phyloP scores from a whole-genome alignment of 2,797 vertebrate species.

The Rhabdomys pumilio region DNA sequence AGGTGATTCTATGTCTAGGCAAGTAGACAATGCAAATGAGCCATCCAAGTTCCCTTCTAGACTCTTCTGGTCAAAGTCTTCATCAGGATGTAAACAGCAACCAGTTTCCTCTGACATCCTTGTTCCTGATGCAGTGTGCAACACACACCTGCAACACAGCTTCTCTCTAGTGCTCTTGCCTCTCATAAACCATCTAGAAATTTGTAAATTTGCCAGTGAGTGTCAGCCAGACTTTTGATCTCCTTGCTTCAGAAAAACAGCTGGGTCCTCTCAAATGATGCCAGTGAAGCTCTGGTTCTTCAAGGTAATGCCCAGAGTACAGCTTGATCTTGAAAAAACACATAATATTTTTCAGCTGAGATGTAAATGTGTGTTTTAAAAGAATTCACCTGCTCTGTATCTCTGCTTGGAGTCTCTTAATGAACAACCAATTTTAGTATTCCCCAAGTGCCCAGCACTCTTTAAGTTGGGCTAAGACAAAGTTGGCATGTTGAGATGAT shows the following conservation, averaged over 20 bases:
- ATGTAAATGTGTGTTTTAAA: background rate
- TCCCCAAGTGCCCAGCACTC: background rate
- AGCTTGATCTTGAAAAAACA: background rate
- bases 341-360: background rate
- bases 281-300: background rate
- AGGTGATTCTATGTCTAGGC: background rate
- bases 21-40: background rate
- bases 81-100: background rate
- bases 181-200: background rate
- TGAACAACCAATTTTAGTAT: background rate
- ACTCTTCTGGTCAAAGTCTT: background rate
- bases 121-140: no score
- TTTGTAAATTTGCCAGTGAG: background rate
- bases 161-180: no score
- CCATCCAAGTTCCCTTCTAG: background rate
- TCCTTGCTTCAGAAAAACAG: background rate
- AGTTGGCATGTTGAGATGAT: background rate
- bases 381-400: background rate
- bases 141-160: background rate
- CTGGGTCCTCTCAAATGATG: background rate
- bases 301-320: background rate
- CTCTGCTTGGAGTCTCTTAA: slow-evolving; percentile 18
- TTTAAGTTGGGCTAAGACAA: background rate
- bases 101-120: background rate
- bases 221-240: background rate